Conservation (phyloP, 2,888 invertebrate genomes). For the Lepidocyrtinus sp. region DNA sequence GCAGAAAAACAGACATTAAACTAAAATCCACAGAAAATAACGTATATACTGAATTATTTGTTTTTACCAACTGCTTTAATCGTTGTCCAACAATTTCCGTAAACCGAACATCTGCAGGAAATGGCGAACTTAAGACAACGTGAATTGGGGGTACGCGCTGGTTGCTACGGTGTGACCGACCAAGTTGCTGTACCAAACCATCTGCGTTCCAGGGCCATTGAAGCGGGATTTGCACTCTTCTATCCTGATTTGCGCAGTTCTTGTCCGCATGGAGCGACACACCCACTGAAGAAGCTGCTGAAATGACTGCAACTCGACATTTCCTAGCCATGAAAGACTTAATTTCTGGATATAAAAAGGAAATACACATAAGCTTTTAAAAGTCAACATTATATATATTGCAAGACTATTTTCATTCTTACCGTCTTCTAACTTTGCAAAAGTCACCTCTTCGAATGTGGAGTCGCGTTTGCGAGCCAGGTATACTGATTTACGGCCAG, state of each 20-base stretch:
- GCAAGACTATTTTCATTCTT: no score
- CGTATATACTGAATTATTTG: no score
- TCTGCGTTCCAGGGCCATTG: conserved; percentile 99
- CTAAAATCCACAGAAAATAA: no score
- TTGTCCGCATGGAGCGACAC: conserved; percentile 97
- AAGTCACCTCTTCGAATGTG: conserved; percentile 75
- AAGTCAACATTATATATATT: no score
- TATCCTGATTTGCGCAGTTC: conserved; percentile 90
- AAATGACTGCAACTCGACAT: conserved; percentile 98
- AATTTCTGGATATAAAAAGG: no score
- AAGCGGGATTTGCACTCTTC: conserved; percentile 98
- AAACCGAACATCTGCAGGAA: conserved; percentile 97
- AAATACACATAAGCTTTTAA: no score
- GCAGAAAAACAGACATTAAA: no score
- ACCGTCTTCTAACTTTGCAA: no score
- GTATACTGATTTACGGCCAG: no score
- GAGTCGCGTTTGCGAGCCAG: not conserved
- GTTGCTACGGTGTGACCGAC: conserved; percentile 96
- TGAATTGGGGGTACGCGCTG: conserved; percentile 99
- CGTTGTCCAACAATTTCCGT: conserved; percentile 97
- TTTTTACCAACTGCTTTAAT: conserved; percentile 86
- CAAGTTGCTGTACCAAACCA: conserved; percentile 98
- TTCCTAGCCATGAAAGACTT: conserved; percentile 96
- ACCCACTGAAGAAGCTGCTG: conserved; percentile 98
- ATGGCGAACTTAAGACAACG: conserved; percentile 97